Evolutionary conservation across 2,888 invertebrate species (phyloP), one percentile per base, ranked within the genome.

Genomic region (Drosophila rellima): DNA sequence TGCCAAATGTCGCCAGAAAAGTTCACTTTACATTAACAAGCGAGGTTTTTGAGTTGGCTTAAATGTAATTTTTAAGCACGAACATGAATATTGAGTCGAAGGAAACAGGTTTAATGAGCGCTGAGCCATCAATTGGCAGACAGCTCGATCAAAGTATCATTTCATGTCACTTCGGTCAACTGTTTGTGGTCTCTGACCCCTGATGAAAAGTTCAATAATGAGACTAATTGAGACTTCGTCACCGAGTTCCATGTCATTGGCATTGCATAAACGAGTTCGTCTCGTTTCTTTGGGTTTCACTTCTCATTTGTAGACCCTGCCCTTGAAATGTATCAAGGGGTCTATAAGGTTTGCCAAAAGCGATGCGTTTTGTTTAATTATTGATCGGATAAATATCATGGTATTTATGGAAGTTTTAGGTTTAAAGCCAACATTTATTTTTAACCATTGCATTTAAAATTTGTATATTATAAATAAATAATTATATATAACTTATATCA

Each of bases 221-320:
- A 57, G 69, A 57, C 69, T 74, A 78, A 77, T 77, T 76, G 76
- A 60, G 77, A 63, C 74, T 51, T 63, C 47, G 60, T 42, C 55
- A 51, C 35, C 39, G 20, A 7, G 39, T 37, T 63, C 40, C 48
- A 29, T 52, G 73, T 50, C 56, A 48, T 54, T 48, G 59, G 50
- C 75, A 57, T 64, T 60, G n/a, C 51, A 35, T 37, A 64, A 54
- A 54, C 54, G 44, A 20, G 54, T 54, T 37, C 44, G 13, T 20
- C 29, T 40, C 29, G 29, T 45, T 45, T 18, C 35, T 33, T 26
- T 20, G 35, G 29, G 26, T 37, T 23, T 45, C 20, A 6, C 39
- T 17, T n/a, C 29, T 8, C 18, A 20, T 39, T 33, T 54, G 13
- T 42, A 13, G 11, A 40, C 40, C 11, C 44, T 42, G 13, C 5